Evolutionary conservation across 2,888 invertebrate genomes (phyloP).

Genomic region (Amphiduros pacificus): DNA sequence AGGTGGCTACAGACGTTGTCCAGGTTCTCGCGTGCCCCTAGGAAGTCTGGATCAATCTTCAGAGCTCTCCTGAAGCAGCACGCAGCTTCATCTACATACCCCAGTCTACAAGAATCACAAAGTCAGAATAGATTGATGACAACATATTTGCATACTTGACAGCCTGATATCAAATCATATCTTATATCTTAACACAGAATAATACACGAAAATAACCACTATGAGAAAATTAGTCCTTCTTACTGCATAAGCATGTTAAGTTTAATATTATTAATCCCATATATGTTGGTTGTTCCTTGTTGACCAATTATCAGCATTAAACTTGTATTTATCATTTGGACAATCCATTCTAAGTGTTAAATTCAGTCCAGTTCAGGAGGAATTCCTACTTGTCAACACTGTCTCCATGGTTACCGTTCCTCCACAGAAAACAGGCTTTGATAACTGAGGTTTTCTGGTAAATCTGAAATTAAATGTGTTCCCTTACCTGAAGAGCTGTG

Average conservation of each 20-base stretch:
- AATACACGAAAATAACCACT: neutral
- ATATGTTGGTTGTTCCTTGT: too few species aligned
- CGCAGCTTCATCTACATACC: slow-evolving; percentile 66
- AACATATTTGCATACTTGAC: too few species aligned
- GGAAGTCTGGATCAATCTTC: slow-evolving; percentile 62
- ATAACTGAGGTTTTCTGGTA: neutral
- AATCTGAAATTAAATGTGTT: neutral
- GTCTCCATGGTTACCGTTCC: too few species aligned
- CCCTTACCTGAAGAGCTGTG: slow-evolving; percentile 63
- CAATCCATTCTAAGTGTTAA: too few species aligned
- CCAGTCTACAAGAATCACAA: too few species aligned
- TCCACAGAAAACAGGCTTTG: too few species aligned
- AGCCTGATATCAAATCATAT: neutral
- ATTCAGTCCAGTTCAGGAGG: too few species aligned
- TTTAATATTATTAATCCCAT: too few species aligned
- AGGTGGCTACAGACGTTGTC: slow-evolving; percentile 71
- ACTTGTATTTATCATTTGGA: too few species aligned
- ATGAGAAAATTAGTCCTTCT: neutral
- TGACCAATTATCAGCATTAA: too few species aligned
- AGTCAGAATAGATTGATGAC: slow-evolving; percentile 39
- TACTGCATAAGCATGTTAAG: neutral
- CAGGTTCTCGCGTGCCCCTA: slow-evolving; percentile 69
- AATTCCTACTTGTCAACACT: too few species aligned
- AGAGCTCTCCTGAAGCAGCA: slow-evolving; percentile 66
- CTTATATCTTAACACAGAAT: neutral